phyloP scores from a whole-genome alignment of 2,888 invertebrate species.

The Drosophila aldrichi region DNA sequence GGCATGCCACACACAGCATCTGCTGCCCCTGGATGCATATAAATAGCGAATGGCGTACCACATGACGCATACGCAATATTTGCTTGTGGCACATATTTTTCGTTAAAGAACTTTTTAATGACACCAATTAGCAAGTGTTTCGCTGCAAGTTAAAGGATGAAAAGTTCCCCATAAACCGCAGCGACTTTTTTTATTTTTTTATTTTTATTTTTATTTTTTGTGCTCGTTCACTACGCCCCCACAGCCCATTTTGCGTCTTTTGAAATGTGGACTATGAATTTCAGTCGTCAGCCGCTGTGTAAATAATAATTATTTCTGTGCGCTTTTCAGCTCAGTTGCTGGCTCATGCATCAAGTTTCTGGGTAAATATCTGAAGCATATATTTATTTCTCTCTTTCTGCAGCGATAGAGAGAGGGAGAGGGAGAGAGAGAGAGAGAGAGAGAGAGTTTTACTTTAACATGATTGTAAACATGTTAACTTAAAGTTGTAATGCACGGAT shows the following conservation, averaged over 20 bases:
- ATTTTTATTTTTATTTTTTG: conserved; percentile 1
- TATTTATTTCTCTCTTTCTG: not conserved
- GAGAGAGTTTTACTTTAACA: conserved; percentile 4
- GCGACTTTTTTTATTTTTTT: conserved; percentile 26
- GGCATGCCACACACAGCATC: not conserved
- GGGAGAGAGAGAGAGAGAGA: not conserved
- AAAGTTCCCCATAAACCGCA: conserved; percentile 38
- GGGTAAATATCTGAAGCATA: conserved; percentile 23
- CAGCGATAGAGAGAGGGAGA: no score
- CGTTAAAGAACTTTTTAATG: conserved; percentile 70
- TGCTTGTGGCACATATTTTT: conserved; percentile 39
- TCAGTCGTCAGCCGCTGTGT: conserved; percentile 54
- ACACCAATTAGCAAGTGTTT: conserved; percentile 70
- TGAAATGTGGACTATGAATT: conserved; percentile 66
- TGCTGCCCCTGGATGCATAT: not conserved
- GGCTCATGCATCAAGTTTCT: conserved; percentile 29
- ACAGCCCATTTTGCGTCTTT: conserved; percentile 44
- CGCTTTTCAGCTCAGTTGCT: conserved; percentile 41
- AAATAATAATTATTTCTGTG: conserved; percentile 77
- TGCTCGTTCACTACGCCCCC: not conserved
- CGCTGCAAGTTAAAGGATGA: not conserved
- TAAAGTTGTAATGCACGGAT: not conserved
- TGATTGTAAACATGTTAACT: not conserved
- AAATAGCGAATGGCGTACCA: not conserved
- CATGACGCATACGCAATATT: conserved; percentile 59